Evolutionary conservation across 2,113 vertebrate species (phyloP).

Genomic region (Gadus chalcogrammus): DNA sequence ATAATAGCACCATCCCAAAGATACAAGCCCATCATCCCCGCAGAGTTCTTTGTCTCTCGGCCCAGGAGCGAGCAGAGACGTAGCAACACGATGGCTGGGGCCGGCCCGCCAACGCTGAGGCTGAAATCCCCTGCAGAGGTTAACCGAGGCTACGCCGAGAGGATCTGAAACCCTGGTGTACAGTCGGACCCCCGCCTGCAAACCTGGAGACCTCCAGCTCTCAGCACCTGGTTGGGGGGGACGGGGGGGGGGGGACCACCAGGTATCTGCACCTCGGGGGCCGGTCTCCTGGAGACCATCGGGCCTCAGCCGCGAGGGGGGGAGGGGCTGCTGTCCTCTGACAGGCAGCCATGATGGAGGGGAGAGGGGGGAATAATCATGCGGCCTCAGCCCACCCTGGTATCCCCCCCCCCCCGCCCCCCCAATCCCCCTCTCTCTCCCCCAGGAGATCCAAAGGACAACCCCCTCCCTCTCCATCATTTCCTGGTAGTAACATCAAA

Average conservation of each 20-base stretch:
- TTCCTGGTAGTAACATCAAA: constrained; percentile 3
- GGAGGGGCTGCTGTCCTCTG: constrained; percentile 31
- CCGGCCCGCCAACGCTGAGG: no score
- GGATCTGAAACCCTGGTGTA: not conserved
- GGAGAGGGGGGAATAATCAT: constrained; percentile 39
- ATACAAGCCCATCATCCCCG: no score
- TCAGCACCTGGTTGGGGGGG: constrained; percentile 7
- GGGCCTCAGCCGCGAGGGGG: constrained; percentile 28
- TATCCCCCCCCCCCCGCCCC: not conserved
- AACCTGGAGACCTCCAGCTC: not conserved
- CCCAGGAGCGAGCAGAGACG: no score
- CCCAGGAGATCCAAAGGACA: not conserved
- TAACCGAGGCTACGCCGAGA: not conserved
- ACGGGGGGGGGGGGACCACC: constrained; percentile 4
- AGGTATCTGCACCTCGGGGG: no score
- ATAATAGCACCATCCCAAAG: no score
- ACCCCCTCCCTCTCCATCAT: constrained; percentile 4
- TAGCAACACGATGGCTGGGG: no score
- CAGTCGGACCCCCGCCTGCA: no score
- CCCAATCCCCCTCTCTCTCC: not conserved
- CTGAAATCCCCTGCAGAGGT: not conserved
- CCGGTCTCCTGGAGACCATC: no score
- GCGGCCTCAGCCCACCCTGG: constrained; percentile 26
- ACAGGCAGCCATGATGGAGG: constrained; percentile 58
- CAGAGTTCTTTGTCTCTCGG: no score